These are phyloP conservation scores for Steinernema feltiae DNA, from an alignment of 1,140 invertebrate genomes.

Conservation along the genomic window DNA sequence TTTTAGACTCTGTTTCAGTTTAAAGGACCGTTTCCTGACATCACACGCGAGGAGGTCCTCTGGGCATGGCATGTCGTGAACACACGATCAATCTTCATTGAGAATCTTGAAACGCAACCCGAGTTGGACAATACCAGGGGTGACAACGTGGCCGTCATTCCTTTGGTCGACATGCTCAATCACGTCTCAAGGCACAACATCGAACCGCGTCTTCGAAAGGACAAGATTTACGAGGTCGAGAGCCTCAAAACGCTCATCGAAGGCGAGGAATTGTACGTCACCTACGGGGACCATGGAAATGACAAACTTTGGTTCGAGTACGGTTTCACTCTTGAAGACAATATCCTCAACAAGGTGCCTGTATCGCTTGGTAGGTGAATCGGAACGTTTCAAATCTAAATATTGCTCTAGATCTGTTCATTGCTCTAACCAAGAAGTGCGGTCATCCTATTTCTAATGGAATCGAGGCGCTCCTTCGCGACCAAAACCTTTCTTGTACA, in stretches of 20 bases:
- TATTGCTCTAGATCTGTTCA: constrained; percentile 39
- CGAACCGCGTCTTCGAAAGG: not conserved
- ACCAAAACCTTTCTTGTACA: constrained; percentile 31
- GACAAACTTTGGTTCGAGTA: constrained; percentile 69
- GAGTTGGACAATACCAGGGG: constrained; percentile 47
- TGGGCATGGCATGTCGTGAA: constrained; percentile 71
- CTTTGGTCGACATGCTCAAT: constrained; percentile 74
- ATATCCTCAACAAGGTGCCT: constrained; percentile 65
- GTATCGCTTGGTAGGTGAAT: constrained; percentile 32
- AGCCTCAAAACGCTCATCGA: constrained; percentile 58
- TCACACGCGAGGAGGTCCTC: constrained; percentile 38
- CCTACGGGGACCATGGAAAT: constrained; percentile 70
- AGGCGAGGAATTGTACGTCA: constrained; percentile 66
- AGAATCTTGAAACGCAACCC: constrained; percentile 24
- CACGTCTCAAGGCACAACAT: constrained; percentile 62
- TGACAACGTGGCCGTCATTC: constrained; percentile 68
- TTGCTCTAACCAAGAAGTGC: constrained; percentile 35
- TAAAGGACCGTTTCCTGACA: not conserved
- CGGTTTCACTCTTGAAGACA: constrained; percentile 68
- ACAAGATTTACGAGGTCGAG: constrained; percentile 58
- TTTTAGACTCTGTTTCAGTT: constrained; percentile 1
- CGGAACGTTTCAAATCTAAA: not conserved
- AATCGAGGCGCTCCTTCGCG: constrained; percentile 31
- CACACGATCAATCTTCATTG: constrained; percentile 67
- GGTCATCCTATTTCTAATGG: constrained; percentile 12